Percentiles rank a stretch among this genome's conserved stretches.
These are phyloP conservation scores for Sternotherus odoratus DNA, from an alignment of 2,797 vertebrate species.

Conservation along the genomic window DNA sequence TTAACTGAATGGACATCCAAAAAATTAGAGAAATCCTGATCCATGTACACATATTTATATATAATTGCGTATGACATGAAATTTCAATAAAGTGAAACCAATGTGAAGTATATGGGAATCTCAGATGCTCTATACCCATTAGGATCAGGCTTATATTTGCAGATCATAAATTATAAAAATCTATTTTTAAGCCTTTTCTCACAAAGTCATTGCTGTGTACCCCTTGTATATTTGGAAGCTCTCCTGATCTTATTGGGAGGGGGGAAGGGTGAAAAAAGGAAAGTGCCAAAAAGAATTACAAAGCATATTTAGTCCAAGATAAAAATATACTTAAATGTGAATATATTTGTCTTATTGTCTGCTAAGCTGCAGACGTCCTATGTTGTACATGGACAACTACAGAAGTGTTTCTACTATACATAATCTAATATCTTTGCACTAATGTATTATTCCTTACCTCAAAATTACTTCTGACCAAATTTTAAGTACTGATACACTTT, in stretches of 20 bases:
- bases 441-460: background rate
- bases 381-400: background rate
- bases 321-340: background rate
- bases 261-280: fast-evolving
- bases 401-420: background rate
- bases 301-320: background rate
- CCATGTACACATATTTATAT: background rate
- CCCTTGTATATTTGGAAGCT: background rate
- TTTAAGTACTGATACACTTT: background rate
- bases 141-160: background rate
- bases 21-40: background rate
- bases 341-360: background rate
- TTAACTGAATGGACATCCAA: background rate
- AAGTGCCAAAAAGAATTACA: background rate
- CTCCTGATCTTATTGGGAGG: background rate
- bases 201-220: background rate
- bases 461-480: background rate
- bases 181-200: background rate
- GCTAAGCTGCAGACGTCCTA: background rate
- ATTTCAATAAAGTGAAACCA: background rate
- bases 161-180: background rate
- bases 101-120: background rate
- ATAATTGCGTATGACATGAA: background rate
- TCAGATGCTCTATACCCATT: background rate
- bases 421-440: background rate